Conservation (phyloP, 1,140 invertebrate species). For the Drosophila novamexicana region DNA sequence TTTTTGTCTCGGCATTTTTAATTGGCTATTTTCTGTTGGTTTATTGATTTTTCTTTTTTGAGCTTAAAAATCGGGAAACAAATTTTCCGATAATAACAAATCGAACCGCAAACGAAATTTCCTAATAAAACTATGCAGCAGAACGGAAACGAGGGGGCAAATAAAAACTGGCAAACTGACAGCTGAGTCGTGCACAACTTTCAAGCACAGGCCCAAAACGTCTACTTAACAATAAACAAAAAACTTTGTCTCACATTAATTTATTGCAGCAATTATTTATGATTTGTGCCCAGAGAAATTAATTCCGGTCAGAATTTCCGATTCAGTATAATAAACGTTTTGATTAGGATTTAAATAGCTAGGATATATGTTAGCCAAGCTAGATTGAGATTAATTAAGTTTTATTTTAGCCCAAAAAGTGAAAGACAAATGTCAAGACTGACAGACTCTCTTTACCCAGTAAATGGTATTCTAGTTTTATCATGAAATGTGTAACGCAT, state of each 20-base stretch:
- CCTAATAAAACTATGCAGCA: background rate
- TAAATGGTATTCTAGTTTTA: no score
- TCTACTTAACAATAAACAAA: background rate
- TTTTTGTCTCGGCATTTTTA: background rate
- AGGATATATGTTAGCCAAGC: no score
- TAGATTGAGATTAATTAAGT: no score
- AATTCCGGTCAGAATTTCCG: no score
- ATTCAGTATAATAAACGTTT: no score
- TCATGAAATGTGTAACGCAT: no score
- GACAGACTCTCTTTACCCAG: no score
- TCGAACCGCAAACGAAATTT: constrained; percentile 1
- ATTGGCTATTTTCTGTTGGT: background rate
- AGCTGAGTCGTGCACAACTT: background rate
- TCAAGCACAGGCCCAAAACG: background rate
- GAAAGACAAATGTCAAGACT: no score
- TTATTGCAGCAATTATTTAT: background rate
- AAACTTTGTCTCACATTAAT: background rate
- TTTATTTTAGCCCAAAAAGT: background rate
- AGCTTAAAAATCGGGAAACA: background rate
- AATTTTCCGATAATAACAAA: constrained; percentile 5
- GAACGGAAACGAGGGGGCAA: no score
- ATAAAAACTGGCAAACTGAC: background rate
- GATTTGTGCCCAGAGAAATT: no score
- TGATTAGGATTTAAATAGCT: background rate
- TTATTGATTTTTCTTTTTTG: background rate